A percentile compares a stretch with the other conserved stretches of the same genome.
Conservation (phyloP, 2,888 invertebrate genomes). For the Formica aserva region DNA sequence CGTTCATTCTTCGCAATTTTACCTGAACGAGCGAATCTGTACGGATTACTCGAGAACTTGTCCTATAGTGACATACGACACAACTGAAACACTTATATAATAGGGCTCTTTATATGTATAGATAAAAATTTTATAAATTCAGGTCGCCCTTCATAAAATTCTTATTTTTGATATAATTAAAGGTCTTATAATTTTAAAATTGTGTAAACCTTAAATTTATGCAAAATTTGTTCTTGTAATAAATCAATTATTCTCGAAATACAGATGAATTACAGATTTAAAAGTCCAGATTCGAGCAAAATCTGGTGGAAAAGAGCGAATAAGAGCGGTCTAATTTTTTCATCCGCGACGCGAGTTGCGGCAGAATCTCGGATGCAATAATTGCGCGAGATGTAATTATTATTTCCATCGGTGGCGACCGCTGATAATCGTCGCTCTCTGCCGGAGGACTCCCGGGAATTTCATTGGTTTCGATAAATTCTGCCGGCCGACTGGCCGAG, state of each 20-base stretch:
- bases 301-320: neutral
- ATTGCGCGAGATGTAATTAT: constrained; percentile 67
- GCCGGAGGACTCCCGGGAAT: constrained; percentile 64
- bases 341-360: constrained; percentile 8
- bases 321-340: constrained; percentile 27
- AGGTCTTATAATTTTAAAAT: constrained; percentile 1
- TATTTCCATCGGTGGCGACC: constrained; percentile 61
- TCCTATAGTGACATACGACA: neutral
- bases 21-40: constrained; percentile 1
- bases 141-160: neutral
- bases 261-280: neutral
- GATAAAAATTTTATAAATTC: constrained; percentile 7
- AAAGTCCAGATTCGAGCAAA: neutral
- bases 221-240: neutral
- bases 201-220: neutral
- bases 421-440: constrained; percentile 57
- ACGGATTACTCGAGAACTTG: neutral
- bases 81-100: neutral
- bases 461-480: constrained; percentile 76
- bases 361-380: constrained; percentile 61
- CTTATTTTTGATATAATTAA: neutral
- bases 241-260: neutral
- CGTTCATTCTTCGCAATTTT: neutral
- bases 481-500: constrained; percentile 58
- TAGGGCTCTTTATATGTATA: too few species aligned